Evolutionary conservation across 2,113 vertebrate species (phyloP).

Genomic region (Marcusenius ussheri): DNA sequence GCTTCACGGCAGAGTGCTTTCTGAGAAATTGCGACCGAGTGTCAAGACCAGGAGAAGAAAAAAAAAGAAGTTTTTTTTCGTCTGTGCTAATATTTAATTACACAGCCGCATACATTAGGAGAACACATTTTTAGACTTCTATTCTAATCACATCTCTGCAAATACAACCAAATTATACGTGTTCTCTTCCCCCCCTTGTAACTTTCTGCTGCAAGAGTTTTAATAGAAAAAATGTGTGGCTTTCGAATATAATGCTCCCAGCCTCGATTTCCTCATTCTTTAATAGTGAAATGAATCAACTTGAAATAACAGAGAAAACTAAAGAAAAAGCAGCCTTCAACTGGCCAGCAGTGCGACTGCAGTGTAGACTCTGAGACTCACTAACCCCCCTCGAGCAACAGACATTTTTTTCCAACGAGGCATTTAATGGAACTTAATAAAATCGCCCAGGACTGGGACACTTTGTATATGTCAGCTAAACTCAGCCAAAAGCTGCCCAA

Average conservation of each 20-base stretch:
- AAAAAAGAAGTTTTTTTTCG: neutral
- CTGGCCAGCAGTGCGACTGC: neutral
- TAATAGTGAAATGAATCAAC: neutral
- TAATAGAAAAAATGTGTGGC: neutral
- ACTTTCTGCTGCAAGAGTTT: neutral
- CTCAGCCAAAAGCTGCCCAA: neutral
- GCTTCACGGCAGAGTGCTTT: conserved; percentile 12
- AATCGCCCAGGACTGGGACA: neutral
- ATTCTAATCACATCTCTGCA: conserved; percentile 6
- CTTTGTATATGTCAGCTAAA: neutral
- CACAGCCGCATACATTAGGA: conserved; percentile 8
- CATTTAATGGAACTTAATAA: conserved; percentile 4
- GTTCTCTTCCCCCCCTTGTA: no score
- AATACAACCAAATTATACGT: neutral
- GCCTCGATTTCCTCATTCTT: neutral
- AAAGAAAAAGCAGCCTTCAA: neutral
- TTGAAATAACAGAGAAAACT: conserved; percentile 6
- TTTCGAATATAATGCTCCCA: neutral
- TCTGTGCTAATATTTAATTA: conserved; percentile 21
- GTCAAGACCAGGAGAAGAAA: neutral
- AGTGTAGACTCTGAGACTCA: neutral
- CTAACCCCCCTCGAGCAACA: neutral
- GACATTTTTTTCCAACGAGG: neutral
- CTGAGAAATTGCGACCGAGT: neutral
- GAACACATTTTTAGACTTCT: conserved; percentile 12